Evolutionary conservation across 2,888 invertebrate species (phyloP), one percentile per base, ranked within the genome.

Genomic region (Pteria penguin): DNA sequence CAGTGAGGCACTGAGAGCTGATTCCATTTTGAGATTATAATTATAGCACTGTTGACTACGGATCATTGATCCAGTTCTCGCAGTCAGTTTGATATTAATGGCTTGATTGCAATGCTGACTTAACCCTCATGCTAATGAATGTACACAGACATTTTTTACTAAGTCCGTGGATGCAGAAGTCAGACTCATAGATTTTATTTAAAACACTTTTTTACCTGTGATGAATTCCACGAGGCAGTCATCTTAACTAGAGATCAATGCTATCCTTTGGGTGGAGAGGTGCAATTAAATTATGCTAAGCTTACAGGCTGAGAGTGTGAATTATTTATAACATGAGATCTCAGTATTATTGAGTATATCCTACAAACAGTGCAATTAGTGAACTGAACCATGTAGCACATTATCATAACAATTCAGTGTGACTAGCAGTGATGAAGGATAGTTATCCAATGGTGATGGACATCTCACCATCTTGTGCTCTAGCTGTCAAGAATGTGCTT

Each of bases 251-350:
- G 55, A 72, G 72, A 72, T 72, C 72, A 72, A 72, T 72, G 65
- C 33, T 72, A 57, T 65, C 67, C 55, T 60, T 66, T 67, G 58
- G 73, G 73, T 73, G 73, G 74, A 67, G 58, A 71, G 62, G 72
- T 78, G 76, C 74, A 78, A 80, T 82, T 78, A 79, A 81, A 82
- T 85, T 82, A 85, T 83, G 82, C 79, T 72, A 79, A 80, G 72
- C 80, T 81, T 75, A 75, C 82, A 74, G 77, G 79, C 77, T 74
- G 78, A 67, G 70, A 72, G 75, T 81, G 83, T 86, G 84, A 86
- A 86, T 86, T 83, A 86, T 86, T 86, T 82, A 86, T 85, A 79
- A 79, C 76, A 69, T 72, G 75, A 71, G 61, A 70, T 66, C 74
- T 57, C n/a, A n/a, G n/a, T n/a, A n/a, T n/a, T n/a, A n/a, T n/a